These are phyloP conservation scores for Cavia aperea DNA, from an alignment of 2,113 vertebrate species.

Conservation along the genomic window DNA sequence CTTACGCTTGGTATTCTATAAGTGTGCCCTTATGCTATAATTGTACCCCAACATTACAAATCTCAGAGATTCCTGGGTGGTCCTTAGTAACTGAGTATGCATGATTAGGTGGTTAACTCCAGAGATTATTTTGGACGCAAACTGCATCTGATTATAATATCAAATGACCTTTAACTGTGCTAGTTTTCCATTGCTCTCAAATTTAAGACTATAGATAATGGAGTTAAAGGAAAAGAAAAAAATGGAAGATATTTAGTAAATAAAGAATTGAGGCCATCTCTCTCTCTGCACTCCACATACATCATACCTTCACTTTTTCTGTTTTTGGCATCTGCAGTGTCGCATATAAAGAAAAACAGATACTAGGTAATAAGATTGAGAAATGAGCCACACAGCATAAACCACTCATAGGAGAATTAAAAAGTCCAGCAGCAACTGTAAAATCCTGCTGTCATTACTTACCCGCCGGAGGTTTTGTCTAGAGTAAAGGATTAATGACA, in stretches of 20 bases:
- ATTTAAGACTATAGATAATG: neutral
- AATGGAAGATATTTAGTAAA: neutral
- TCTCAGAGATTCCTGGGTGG: neutral
- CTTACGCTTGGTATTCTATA: too few relatives aligned
- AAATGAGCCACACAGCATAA: neutral
- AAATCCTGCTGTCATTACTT: constrained; percentile 23
- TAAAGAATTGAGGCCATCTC: neutral
- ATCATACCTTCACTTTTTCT: neutral
- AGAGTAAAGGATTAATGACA: constrained; percentile 25
- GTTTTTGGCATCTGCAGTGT: neutral
- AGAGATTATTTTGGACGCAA: neutral
- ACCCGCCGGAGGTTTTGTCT: constrained; percentile 8
- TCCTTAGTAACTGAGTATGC: neutral
- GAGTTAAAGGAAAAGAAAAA: neutral
- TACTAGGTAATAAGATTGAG: neutral
- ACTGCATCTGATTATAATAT: neutral
- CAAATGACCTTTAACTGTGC: neutral
- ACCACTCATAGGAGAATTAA: neutral
- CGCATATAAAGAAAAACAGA: constrained; percentile 15
- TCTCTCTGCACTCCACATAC: fast-evolving
- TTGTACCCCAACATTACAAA: neutral
- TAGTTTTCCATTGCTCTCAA: neutral
- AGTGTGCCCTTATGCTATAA: too few relatives aligned
- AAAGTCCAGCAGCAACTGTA: constrained; percentile 29
- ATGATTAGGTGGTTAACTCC: neutral